Percentiles rank a stretch among this genome's conserved stretches.
Evolutionary conservation across 2,888 invertebrate species (phyloP).

Genomic region (Leptopilina myrica): DNA sequence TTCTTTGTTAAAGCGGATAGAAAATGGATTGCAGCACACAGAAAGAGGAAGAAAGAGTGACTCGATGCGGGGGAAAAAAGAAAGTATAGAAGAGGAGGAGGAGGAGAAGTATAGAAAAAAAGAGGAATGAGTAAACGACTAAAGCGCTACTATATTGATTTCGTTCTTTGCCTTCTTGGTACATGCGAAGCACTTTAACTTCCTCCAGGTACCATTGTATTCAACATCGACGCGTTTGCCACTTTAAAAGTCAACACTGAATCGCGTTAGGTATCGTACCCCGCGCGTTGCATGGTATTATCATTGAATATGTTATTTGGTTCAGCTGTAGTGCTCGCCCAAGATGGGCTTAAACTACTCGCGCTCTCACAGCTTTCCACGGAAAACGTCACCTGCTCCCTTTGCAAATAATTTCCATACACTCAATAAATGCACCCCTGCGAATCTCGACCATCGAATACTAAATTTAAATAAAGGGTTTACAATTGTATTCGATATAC

Average conservation of each 20-base stretch:
- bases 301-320: slow-evolving; percentile 48
- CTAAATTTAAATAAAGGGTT: slow-evolving; percentile 21
- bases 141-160: slow-evolving; percentile 45
- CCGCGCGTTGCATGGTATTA: slow-evolving; percentile 43
- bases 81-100: neutral
- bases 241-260: slow-evolving; percentile 55
- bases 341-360: slow-evolving; percentile 42
- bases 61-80: slow-evolving; percentile 1
- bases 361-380: slow-evolving; percentile 37
- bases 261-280: slow-evolving; percentile 45
- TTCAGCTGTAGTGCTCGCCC: slow-evolving; percentile 43
- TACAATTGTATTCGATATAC: neutral
- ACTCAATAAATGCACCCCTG: slow-evolving; percentile 19
- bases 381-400: slow-evolving; percentile 42
- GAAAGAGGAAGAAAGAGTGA: slow-evolving; percentile 3
- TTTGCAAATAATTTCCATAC: slow-evolving; percentile 23
- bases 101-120: slow-evolving; percentile 2
- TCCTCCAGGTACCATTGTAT: slow-evolving; percentile 53
- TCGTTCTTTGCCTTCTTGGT: slow-evolving; percentile 36
- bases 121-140: slow-evolving; percentile 18
- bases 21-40: slow-evolving; percentile 26
- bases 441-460: neutral
- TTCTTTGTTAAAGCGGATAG: slow-evolving; percentile 36
- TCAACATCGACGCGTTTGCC: slow-evolving; percentile 45
- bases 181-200: slow-evolving; percentile 46